Base-by-base conservation (phyloP, 1,140 invertebrate genomes). In the Homarus americanus region DNA sequence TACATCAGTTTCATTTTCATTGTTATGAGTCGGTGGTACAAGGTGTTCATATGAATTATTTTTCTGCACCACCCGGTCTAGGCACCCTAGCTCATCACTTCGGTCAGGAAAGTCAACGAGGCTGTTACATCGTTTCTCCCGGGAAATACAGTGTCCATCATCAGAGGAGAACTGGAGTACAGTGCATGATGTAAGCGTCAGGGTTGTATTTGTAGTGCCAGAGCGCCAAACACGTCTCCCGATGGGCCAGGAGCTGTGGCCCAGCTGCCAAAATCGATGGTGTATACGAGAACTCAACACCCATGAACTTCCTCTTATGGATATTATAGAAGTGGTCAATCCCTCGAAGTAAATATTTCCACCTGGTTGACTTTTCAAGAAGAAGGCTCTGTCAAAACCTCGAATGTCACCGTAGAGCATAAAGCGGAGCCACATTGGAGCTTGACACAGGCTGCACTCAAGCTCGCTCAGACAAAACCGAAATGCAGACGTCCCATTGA, bases 111-210 rank as follows among this genome's bases (percentile, higher is more conserved):
- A 63, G 32, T 87, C 49, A 24, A 24, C 20, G 5, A 38, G 7
- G 10, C 85, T 53, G 38, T 87, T 53, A 41, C 85, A 87, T 24
- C 85, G 34, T 34, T 87, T 15, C 32, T 75, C 79, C n/a, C 24
- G 0, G 9, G 40, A 34, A 20, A 87, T 2, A 41, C 85, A 87
- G 36, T 79, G 32, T 2, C 85, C 85, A 34, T 87, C 75, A 41
- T 87, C 36, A 38, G 85, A 66, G 53, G 85, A 87, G 53, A 87
- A 87, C 53, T 87, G 75, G 2, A 41, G 0, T n/a, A 79, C 49
- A 44, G n/a, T 66, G 32, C 85, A 87, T 2, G 58, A 36, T 1
- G 85, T 79, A 36, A 87, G 76, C 2, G 85, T 87, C 1, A 87
- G 76, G 36, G 41, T 73, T 15, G 20, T 20, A 3, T 58, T 15